Evolutionary conservation across 2,888 invertebrate species (phyloP).

Genomic region (Marronus borbonicus): DNA sequence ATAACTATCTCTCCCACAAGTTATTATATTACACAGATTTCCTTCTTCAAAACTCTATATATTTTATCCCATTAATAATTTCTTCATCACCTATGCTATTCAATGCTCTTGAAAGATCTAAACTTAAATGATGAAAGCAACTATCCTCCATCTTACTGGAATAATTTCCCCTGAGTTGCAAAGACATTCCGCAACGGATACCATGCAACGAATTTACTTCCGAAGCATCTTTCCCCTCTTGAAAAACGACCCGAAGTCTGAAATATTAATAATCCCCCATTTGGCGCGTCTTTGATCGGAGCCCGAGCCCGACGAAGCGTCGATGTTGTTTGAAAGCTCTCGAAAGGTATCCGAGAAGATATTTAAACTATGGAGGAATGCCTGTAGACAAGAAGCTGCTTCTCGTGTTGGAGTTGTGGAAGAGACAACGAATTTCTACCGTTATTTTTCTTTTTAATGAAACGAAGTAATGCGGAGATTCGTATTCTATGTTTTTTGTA

Average conservation of each 20-base stretch:
- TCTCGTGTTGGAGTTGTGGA: background rate
- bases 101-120: no score
- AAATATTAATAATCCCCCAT: slow-evolving; percentile 13
- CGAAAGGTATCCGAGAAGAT: slow-evolving; percentile 13
- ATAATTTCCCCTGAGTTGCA: background rate
- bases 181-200: background rate
- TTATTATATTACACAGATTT: no score
- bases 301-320: background rate
- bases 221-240: background rate
- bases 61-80: no score
- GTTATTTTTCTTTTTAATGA: no score
- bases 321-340: slow-evolving; percentile 2
- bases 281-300: slow-evolving; percentile 4
- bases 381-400: background rate
- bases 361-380: slow-evolving; percentile 7
- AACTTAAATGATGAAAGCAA: no score
- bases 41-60: no score
- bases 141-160: background rate
- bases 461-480: no score
- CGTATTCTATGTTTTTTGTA: no score
- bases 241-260: background rate
- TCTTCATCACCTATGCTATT: no score
- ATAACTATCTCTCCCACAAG: no score
- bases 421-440: background rate
- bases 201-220: background rate